Base-by-base conservation (phyloP, 2,113 vertebrate genomes). In the Lagopus leucura region DNA sequence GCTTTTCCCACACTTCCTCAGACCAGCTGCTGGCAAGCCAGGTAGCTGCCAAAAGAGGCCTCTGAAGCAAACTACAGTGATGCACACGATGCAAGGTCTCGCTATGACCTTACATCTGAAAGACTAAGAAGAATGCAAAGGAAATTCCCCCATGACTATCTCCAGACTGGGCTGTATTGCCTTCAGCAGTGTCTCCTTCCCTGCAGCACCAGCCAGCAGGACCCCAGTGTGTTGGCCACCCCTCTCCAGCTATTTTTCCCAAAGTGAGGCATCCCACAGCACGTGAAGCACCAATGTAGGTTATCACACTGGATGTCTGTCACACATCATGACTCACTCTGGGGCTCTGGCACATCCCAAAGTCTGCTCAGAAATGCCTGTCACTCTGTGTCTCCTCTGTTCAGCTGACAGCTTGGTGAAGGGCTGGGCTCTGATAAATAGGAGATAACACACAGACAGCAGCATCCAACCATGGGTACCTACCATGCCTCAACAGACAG, bases 181-280 rank as follows among this genome's bases (percentile, higher is more conserved):
- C 86, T 67, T 63, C 63, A 90, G 28, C 28, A 79, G 12, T 20
- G 28, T 63, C 54, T 66, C 54, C 40, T 64, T 64, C 70, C 89
- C 58, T 70, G 54, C 58, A 65, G 28, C 50, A 66, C 27, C 0
- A 0, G 40, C 7, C 32, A 52, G n/a, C 24, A 73, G 77, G 54
- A 78, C 18, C 0, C 0, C n/a, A 63, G 55, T 0, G 0, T 50
- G 63, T 8, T 17, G 34, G 47, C 55, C 50, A 11, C 36, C 16
- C 63, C 18, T 54, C 81, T 69, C 61, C 38, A 77, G 55, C 42
- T 71, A 3, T 22, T 91, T 85, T 65, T 47, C 58, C 61, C 22
- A 30, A 55, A 61, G 55, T 63, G 87, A 89, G 28, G 16, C 1
- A 4, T 66, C 86, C 47, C 36, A 7, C 34, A 82, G 72, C 25